Percentiles rank a stretch among this genome's conserved stretches.
Evolutionary conservation across 2,888 invertebrate species (phyloP).

Genomic region (Ophonus ardosiacus): DNA sequence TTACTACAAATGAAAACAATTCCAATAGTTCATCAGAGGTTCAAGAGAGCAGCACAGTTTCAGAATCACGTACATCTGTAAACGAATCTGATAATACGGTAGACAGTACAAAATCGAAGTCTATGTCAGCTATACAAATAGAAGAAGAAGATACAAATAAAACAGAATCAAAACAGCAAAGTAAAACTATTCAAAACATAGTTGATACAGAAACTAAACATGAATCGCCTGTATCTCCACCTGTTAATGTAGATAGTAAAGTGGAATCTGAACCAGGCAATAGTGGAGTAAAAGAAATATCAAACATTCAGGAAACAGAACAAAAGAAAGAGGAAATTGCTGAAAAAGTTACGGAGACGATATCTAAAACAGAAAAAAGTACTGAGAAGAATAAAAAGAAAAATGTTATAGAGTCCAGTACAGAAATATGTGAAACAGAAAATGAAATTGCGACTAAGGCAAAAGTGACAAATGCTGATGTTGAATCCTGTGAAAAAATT

Average conservation of each 20-base stretch:
- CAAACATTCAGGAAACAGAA: neutral
- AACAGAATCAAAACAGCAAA: neutral
- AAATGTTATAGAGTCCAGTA: neutral
- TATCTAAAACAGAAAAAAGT: neutral
- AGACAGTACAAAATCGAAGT: neutral
- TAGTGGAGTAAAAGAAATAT: neutral
- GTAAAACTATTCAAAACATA: neutral
- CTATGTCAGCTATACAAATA: neutral
- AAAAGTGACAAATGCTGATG: neutral
- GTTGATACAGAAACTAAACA: neutral
- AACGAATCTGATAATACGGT: neutral
- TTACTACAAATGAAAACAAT: neutral
- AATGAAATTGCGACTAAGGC: neutral
- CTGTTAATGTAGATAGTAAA: neutral
- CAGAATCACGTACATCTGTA: neutral
- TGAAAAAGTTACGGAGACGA: neutral
- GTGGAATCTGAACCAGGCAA: too few species aligned
- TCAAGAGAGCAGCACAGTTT: neutral
- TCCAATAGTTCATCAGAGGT: neutral
- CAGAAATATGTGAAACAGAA: neutral
- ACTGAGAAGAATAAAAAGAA: neutral
- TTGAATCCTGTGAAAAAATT: neutral
- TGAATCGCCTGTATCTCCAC: neutral
- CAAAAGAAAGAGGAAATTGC: neutral
- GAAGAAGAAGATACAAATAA: neutral